Evolutionary conservation across 1,140 invertebrate genomes (phyloP).

Genomic region (Tetragonula clypearis): DNA sequence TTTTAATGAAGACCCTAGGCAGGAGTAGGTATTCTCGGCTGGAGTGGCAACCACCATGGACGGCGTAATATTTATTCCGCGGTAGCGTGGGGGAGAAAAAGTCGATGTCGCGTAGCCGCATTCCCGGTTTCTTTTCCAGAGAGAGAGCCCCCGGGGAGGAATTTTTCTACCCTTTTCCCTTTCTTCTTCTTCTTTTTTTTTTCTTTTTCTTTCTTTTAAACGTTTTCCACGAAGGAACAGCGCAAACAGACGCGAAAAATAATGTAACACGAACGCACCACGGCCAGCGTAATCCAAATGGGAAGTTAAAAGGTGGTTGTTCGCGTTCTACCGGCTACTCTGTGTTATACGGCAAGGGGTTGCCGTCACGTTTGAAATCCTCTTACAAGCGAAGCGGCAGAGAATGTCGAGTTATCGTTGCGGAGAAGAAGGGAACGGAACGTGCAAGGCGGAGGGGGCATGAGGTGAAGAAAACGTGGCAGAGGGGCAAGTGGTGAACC

Average conservation of each 20-base stretch:
- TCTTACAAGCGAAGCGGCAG: conserved; percentile 47
- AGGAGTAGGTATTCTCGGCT: not conserved
- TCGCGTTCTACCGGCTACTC: conserved; percentile 30
- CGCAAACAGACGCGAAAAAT: conserved; percentile 52
- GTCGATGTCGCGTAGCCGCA: conserved; percentile 7
- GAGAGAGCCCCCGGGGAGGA: too few relatives aligned
- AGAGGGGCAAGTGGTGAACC: conserved; percentile 15
- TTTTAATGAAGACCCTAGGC: conserved; percentile 29
- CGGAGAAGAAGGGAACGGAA: conserved; percentile 1
- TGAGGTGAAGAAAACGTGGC: not conserved
- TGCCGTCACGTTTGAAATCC: conserved; percentile 63
- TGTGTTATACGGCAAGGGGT: conserved; percentile 37
- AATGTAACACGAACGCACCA: conserved; percentile 20
- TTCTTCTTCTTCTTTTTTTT: not conserved
- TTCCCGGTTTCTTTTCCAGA: not conserved
- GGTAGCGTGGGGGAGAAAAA: conserved; percentile 31
- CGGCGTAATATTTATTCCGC: conserved; percentile 47
- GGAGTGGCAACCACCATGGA: not conserved
- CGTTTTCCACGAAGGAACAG: conserved; percentile 13
- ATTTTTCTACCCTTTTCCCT: not conserved
- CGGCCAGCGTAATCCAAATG: conserved; percentile 64
- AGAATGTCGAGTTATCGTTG: conserved; percentile 21
- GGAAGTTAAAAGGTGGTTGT: conserved; percentile 63
- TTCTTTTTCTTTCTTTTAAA: conserved; percentile 8
- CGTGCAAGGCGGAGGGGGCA: not conserved